Evolutionary conservation across 2,113 vertebrate species (phyloP).

Genomic region (Alethe castanea): DNA sequence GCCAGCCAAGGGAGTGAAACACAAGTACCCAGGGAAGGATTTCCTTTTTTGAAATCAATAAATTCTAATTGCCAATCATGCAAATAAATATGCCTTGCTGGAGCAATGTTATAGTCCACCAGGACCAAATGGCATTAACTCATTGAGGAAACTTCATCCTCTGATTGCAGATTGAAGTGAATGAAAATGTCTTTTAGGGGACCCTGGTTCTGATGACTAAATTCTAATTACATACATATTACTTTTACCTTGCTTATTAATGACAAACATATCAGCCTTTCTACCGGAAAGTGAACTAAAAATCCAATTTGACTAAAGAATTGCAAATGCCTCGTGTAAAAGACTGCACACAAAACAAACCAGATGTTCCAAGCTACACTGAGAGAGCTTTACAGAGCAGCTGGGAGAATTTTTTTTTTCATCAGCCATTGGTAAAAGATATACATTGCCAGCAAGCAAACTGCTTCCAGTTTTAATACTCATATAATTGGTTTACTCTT

Average conservation of each 20-base stretch:
- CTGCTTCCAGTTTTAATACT: conserved; percentile 67
- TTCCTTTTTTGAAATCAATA: conserved; percentile 67
- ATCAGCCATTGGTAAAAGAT: conserved; percentile 66
- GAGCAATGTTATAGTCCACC: conserved; percentile 40
- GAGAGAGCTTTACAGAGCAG: conserved; percentile 68
- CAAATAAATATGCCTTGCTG: conserved; percentile 61
- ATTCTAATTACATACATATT: conserved; percentile 34
- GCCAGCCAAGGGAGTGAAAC: conserved; percentile 49
- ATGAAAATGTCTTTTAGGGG: conserved; percentile 20
- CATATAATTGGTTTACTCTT: conserved; percentile 70
- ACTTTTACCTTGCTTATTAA: conserved; percentile 47
- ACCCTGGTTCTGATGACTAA: background rate
- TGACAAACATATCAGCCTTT: conserved; percentile 47
- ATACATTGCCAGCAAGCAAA: conserved; percentile 42
- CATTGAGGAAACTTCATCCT: conserved; percentile 40
- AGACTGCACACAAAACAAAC: conserved; percentile 68
- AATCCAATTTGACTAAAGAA: conserved; percentile 80
- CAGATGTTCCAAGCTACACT: conserved; percentile 76
- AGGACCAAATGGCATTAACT: background rate
- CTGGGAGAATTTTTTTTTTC: conserved; percentile 65
- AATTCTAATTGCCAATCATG: conserved; percentile 67
- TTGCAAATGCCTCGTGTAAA: conserved; percentile 52
- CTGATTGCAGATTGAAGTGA: conserved; percentile 3
- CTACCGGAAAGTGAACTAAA: conserved; percentile 72
- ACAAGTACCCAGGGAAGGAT: conserved; percentile 51